Evolutionary conservation across 1,140 invertebrate species (phyloP).

Genomic region (Caenorhabditis brenneri): DNA sequence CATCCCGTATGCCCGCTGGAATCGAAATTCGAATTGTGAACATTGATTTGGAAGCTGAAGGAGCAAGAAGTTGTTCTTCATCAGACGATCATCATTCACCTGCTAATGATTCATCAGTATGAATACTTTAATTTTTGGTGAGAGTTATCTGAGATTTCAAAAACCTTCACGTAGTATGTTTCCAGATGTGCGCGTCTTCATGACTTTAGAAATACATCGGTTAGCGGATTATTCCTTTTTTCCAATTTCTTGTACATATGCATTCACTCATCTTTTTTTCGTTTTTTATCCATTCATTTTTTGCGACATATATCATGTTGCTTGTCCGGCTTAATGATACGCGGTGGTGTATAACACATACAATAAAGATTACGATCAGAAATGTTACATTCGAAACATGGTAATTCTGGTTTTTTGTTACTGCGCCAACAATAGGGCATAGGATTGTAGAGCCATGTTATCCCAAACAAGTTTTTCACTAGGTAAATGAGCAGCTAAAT

Average conservation of each 20-base stretch:
- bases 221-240: background rate
- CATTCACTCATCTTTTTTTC: background rate
- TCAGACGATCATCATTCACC: constrained; percentile 13
- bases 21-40: constrained; percentile 50
- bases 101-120: constrained; percentile 33
- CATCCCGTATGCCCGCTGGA: constrained; percentile 12
- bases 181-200: background rate
- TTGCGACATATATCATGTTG: constrained; percentile 22
- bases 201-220: background rate
- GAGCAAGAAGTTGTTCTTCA: constrained; percentile 27
- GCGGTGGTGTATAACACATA: constrained; percentile 44
- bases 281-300: constrained; percentile 17
- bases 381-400: background rate
- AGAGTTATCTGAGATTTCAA: background rate
- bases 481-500: constrained; percentile 17
- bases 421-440: background rate
- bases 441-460: constrained; percentile 29
- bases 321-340: constrained; percentile 42
- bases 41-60: constrained; percentile 51
- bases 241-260: background rate
- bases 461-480: background rate
- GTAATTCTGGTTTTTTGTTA: constrained; percentile 1
- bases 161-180: background rate
- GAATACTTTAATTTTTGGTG: constrained; percentile 1
- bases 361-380: constrained; percentile 31